Conservation (phyloP, 2,888 invertebrate species). For the Strigamia crassipes region DNA sequence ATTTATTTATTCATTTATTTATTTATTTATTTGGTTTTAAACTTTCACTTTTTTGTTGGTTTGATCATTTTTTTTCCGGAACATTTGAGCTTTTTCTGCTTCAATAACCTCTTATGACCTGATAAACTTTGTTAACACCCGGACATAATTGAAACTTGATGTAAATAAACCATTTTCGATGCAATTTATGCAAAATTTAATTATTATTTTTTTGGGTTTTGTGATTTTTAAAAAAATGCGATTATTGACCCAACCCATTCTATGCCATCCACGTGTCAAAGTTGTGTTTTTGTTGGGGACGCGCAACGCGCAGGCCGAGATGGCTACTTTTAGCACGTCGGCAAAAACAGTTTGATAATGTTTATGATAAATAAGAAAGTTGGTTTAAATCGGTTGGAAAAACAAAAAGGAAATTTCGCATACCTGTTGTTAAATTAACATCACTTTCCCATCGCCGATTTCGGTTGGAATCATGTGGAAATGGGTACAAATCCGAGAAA, state of each 20-base stretch:
- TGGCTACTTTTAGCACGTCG: conserved; percentile 29
- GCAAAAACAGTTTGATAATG: background rate
- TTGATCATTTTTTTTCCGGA: background rate
- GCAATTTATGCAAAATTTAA: background rate
- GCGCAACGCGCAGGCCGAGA: background rate
- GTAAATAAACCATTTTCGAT: background rate
- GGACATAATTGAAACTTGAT: background rate
- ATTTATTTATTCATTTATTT: no score
- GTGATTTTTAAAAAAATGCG: background rate
- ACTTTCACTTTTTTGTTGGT: background rate
- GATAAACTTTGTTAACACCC: conserved; percentile 38
- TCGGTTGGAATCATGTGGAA: background rate
- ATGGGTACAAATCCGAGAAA: background rate
- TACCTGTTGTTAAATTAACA: background rate
- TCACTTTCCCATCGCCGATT: background rate
- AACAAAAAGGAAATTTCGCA: background rate
- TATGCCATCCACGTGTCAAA: background rate
- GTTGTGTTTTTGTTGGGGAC: background rate
- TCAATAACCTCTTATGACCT: conserved; percentile 33
- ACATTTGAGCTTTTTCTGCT: background rate
- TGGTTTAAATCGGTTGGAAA: background rate
- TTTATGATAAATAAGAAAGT: background rate
- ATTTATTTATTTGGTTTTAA: background rate
- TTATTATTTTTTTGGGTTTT: background rate
- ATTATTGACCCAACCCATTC: no score